Evolutionary conservation across 2,888 invertebrate species (phyloP).

Genomic region (Metellina segmentata): DNA sequence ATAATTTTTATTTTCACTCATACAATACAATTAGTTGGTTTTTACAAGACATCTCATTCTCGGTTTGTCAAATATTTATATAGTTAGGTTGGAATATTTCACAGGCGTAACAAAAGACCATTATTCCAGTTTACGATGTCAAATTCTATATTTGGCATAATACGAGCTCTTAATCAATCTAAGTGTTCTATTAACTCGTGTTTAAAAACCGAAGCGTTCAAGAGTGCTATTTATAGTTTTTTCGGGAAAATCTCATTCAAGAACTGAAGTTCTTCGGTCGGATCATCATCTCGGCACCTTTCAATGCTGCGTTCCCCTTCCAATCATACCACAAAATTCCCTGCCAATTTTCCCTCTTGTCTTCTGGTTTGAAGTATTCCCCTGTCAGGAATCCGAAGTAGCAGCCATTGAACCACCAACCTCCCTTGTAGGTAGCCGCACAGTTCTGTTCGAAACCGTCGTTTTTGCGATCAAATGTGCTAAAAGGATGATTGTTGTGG

Average conservation of each 20-base stretch:
- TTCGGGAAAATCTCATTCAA: neutral
- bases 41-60: too few relatives aligned
- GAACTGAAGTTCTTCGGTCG: conserved; percentile 78
- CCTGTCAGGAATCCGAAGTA: conserved; percentile 76
- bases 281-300: conserved; percentile 83
- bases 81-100: too few relatives aligned
- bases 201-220: neutral
- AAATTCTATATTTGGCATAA: conserved; percentile 31
- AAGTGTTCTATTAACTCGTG: neutral
- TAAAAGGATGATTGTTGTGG: conserved; percentile 83
- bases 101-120: too few relatives aligned
- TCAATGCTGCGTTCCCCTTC: conserved; percentile 84
- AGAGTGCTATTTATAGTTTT: too few relatives aligned
- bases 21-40: too few relatives aligned
- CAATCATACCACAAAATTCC: conserved; percentile 85
- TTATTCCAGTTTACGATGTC: neutral
- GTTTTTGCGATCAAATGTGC: conserved; percentile 82
- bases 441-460: conserved; percentile 82
- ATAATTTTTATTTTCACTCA: too few relatives aligned
- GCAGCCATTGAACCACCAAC: conserved; percentile 86
- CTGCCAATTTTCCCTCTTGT: conserved; percentile 78
- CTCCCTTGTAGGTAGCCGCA: conserved; percentile 83
- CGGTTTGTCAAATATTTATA: too few relatives aligned
- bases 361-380: conserved; percentile 61
- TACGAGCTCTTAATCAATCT: conserved; percentile 7